A percentile compares a stretch with the other conserved stretches of the same genome.
These are phyloP conservation scores for Anarrhichthys ocellatus DNA, from an alignment of 2,113 vertebrate genomes.

Conservation along the genomic window DNA sequence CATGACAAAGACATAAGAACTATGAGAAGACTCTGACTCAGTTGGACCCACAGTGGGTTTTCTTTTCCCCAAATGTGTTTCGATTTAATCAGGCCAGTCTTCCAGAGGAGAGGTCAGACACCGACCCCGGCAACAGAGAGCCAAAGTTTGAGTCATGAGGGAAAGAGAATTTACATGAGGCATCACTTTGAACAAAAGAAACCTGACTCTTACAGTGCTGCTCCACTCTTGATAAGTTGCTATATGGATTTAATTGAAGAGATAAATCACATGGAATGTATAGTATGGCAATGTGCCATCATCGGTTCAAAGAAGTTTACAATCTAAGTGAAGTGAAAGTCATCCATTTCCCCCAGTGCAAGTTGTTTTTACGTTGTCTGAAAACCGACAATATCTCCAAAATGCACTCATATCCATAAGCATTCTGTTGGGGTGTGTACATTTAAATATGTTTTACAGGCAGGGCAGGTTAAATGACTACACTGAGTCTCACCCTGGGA, in stretches of 20 bases:
- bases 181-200: constrained; percentile 7
- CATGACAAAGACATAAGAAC: constrained; percentile 19
- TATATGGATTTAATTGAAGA: constrained; percentile 3
- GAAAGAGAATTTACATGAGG: not conserved
- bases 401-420: not conserved
- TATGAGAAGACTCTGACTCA: not conserved
- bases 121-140: not conserved
- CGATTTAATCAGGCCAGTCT: not conserved
- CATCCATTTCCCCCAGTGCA: not conserved
- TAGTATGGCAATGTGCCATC: constrained; percentile 7
- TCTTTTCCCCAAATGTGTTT: not conserved
- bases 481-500: not conserved
- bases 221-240: constrained; percentile 5
- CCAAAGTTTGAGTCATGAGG: constrained; percentile 4
- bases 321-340: constrained; percentile 18
- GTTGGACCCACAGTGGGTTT: not conserved
- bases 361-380: not conserved
- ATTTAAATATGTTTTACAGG: not conserved
- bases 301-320: constrained; percentile 4
- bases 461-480: not conserved
- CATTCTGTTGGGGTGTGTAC: not conserved
- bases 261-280: constrained; percentile 28
- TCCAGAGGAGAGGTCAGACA: not conserved
- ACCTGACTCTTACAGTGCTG: not conserved
- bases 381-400: not conserved